These are phyloP conservation scores for Sympetrum striolatum DNA, from an alignment of 2,888 invertebrate genomes.

Conservation along the genomic window DNA sequence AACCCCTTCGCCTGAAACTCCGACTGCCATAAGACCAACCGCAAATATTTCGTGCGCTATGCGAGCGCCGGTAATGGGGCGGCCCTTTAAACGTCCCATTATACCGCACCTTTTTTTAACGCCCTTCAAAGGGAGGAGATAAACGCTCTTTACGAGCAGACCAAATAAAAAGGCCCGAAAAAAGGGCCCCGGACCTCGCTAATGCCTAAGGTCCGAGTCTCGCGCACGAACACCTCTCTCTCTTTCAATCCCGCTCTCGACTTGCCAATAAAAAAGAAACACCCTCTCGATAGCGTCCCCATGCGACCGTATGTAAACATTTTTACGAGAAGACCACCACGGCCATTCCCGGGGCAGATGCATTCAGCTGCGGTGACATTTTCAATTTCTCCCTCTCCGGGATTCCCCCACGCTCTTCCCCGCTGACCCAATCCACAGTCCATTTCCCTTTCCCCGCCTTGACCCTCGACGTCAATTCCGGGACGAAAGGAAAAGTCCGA, in stretches of 20 bases:
- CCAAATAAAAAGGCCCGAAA: not conserved
- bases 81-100: not conserved
- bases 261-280: not conserved
- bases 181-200: not conserved
- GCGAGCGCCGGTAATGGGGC: not conserved
- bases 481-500: not conserved
- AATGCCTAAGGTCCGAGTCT: constrained; percentile 6
- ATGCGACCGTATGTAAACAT: not conserved
- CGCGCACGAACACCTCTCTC: constrained; percentile 1
- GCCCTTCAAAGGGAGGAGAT: not conserved
- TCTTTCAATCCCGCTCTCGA: not conserved
- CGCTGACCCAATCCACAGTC: not conserved
- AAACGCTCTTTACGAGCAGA: not conserved
- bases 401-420: not conserved
- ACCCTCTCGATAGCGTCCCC: not conserved
- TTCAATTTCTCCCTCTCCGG: not conserved
- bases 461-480: no score
- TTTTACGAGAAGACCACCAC: not conserved
- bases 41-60: not conserved
- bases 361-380: constrained; percentile 18
- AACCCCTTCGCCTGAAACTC: not conserved
- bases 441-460: not conserved
- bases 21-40: not conserved
- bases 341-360: not conserved
- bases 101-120: not conserved